Conservation (phyloP, 2,888 invertebrate genomes). For the Fissipunctia ypsillon region DNA sequence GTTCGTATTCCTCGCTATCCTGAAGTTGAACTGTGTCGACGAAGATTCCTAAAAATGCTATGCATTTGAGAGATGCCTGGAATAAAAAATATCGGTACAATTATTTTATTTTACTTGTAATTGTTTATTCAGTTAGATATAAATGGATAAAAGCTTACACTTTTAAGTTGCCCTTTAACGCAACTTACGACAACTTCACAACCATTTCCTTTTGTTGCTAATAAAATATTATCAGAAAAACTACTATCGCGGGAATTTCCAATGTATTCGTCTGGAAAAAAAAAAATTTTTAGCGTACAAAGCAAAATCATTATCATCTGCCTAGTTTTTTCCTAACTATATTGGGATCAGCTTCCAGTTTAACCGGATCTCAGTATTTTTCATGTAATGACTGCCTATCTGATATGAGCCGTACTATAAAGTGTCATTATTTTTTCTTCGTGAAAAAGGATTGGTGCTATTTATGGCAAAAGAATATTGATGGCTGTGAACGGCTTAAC, state of each 20-base stretch:
- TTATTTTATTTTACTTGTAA: background rate
- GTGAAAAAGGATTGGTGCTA: background rate
- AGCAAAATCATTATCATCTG: no score
- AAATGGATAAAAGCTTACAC: slow-evolving; percentile 67
- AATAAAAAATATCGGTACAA: background rate
- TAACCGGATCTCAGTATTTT: no score
- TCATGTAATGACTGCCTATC: no score
- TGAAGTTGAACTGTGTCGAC: slow-evolving; percentile 69
- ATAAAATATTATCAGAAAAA: slow-evolving; percentile 62
- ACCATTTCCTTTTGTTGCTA: slow-evolving; percentile 61
- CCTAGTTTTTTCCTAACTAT: no score
- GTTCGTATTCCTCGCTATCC: slow-evolving; percentile 65
- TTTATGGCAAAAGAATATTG: background rate
- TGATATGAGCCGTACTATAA: background rate
- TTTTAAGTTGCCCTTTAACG: slow-evolving; percentile 72
- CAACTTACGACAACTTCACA: slow-evolving; percentile 74
- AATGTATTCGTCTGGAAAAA: slow-evolving; percentile 74
- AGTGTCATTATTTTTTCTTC: background rate
- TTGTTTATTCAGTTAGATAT: background rate
- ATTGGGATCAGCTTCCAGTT: no score
- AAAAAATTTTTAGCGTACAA: background rate
- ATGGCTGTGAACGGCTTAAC: background rate
- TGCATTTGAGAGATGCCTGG: slow-evolving; percentile 49
- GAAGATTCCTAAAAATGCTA: slow-evolving; percentile 58
- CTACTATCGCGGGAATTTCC: slow-evolving; percentile 75